These are phyloP conservation scores for Brachionus paranguensis DNA, from an alignment of 1,140 invertebrate genomes.

Conservation along the genomic window DNA sequence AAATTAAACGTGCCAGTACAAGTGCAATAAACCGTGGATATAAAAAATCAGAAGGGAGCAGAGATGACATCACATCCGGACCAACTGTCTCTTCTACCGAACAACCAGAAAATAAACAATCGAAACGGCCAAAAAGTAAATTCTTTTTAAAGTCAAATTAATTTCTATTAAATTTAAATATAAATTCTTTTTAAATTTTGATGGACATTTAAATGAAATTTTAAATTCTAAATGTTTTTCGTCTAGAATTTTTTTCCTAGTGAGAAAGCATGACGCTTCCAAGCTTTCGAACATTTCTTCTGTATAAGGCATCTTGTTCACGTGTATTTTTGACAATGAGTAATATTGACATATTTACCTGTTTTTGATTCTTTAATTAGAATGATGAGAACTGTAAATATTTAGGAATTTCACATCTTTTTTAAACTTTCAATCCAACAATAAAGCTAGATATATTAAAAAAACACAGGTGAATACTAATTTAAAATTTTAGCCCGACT, in stretches of 20 bases:
- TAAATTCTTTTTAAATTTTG: neutral
- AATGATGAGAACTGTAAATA: too few relatives aligned
- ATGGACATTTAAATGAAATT: neutral
- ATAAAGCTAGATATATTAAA: too few relatives aligned
- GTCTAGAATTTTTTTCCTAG: neutral
- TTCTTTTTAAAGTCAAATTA: neutral
- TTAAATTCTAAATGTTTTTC: neutral
- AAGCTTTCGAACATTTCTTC: too few relatives aligned
- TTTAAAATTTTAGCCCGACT: too few relatives aligned
- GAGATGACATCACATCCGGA: neutral
- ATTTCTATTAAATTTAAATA: neutral
- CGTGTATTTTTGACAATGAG: too few relatives aligned
- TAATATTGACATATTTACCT: too few relatives aligned
- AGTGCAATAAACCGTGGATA: neutral
- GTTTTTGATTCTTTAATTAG: too few relatives aligned
- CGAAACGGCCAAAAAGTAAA: conserved; percentile 29
- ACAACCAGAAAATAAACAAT: neutral
- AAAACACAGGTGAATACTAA: too few relatives aligned
- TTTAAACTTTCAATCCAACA: too few relatives aligned
- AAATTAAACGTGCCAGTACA: neutral
- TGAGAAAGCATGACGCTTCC: neutral
- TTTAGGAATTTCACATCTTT: too few relatives aligned
- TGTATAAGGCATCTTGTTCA: too few relatives aligned
- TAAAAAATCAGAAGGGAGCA: neutral
- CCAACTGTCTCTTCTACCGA: neutral